Evolutionary conservation across 2,113 vertebrate genomes (phyloP).

Genomic region (human (Homo sapiens)): DNA sequence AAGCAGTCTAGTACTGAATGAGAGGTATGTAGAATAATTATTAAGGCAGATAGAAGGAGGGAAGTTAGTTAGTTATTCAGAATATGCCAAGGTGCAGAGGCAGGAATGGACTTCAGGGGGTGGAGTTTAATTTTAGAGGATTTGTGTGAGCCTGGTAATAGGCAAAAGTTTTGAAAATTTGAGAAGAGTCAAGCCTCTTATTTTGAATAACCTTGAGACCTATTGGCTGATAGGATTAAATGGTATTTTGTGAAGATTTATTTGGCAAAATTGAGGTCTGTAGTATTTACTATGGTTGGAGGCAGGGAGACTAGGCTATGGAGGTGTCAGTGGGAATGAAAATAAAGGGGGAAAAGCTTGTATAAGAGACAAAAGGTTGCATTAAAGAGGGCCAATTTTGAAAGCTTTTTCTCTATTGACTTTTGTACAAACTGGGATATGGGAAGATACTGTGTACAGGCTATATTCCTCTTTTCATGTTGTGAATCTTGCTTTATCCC

Average conservation of each 20-base stretch:
- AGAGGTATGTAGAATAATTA: neutral
- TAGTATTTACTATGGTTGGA: neutral
- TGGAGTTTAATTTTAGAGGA: conserved; percentile 7
- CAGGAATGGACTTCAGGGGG: neutral
- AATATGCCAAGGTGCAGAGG: neutral
- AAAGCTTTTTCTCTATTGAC: neutral
- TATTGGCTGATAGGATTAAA: neutral
- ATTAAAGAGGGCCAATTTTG: neutral
- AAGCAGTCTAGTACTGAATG: neutral
- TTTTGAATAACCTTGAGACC: neutral
- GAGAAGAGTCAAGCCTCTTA: neutral
- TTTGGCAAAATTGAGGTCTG: neutral
- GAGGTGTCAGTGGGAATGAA: neutral
- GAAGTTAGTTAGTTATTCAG: conserved; percentile 50
- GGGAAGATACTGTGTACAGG: neutral
- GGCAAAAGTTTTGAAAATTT: conserved; percentile 16
- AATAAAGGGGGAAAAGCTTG: neutral
- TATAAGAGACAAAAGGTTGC: neutral
- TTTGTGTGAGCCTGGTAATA: neutral
- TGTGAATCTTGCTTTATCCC: neutral
- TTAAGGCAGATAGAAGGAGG: conserved; percentile 10
- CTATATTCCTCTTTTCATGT: neutral
- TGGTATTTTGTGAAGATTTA: conserved; percentile 29
- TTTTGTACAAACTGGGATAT: neutral
- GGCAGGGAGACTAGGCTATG: neutral